Base-by-base conservation (phyloP, 2,888 invertebrate genomes). In the Dicyrtomina minuta region DNA sequence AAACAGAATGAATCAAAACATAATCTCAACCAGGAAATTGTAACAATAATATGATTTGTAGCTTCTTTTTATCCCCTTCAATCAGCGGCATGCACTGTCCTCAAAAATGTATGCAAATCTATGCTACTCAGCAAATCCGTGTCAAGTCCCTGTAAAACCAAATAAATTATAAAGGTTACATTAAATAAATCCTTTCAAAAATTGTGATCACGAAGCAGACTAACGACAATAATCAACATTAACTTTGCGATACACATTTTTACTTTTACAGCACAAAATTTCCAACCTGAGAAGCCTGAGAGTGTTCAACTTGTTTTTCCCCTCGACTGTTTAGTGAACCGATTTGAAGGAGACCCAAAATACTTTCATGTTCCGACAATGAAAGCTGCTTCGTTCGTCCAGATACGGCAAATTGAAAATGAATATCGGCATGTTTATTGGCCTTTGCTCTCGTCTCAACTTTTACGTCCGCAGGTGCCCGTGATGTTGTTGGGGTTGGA, bases 331-430 rank as follows among this genome's bases (percentile, higher is more conserved):
- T 33, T 33, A 33, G 8, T 33, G 33, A 33, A 33, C 60, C 51
- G 27, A 56, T 68, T 44, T 62, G 67, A 10, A 68, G 56, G 13
- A 68, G 24, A 3, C 68, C 68, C 0, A 68, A 6, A 3, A 68
- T 10, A 61, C 68, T 61, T 43, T 61, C 56, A 53, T 68, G 68
- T 24, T 68, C 68, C 4, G 62, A 62, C 27, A 62, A 12, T 4
- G 68, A 62, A 12, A 68, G 55, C 26, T 41, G 22, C 26, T 68
- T 68, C 12, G 62, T 24, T 13, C 62, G 51, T 56, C 62, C 68
- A 13, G 44, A 61, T 13, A 53, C 68, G 15, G 55, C 62, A 55
- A 62, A 55, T 26, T 55, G 62, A n/a, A 68, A 17, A 24, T 55
- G n/a, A 1, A 62, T 20, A 39, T 55, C 56, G 6, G 39, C 1